Percentiles rank a stretch among this genome's conserved stretches.
These are phyloP conservation scores for Eudasyphora cyanicolor DNA, from an alignment of 2,888 invertebrate genomes.

Conservation along the genomic window DNA sequence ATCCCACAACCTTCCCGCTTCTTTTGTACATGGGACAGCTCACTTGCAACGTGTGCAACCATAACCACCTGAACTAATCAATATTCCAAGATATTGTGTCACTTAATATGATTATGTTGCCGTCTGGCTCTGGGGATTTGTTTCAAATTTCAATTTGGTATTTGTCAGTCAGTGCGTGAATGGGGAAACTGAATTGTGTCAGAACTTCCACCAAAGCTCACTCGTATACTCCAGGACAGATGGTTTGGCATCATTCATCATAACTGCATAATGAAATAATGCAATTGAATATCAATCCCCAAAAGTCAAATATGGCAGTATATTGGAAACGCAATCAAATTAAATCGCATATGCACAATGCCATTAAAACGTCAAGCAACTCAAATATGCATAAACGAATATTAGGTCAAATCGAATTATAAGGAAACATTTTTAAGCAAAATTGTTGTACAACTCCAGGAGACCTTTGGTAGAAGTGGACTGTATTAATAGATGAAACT, in stretches of 20 bases:
- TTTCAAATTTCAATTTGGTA: conserved; percentile 10
- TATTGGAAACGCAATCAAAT: conserved; percentile 42
- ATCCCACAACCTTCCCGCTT: too few relatives aligned
- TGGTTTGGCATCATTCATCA: too few relatives aligned
- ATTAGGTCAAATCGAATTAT: too few relatives aligned
- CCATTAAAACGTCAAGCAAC: not conserved
- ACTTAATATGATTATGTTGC: not conserved
- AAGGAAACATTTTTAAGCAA: too few relatives aligned
- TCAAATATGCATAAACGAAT: not conserved
- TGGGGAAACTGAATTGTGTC: not conserved
- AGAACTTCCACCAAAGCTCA: not conserved
- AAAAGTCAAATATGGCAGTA: conserved; percentile 10
- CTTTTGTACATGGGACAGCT: too few relatives aligned
- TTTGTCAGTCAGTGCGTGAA: too few relatives aligned
- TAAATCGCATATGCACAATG: not conserved
- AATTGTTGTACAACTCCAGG: too few relatives aligned
- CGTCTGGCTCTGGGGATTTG: not conserved
- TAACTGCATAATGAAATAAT: conserved; percentile 23
- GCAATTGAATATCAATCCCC: conserved; percentile 38
- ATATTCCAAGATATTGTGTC: not conserved
- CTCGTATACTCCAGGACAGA: not conserved
- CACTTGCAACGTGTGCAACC: too few relatives aligned
- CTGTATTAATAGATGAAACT: too few relatives aligned
- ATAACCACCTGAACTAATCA: not conserved
- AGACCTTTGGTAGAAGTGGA: too few relatives aligned